Conservation (phyloP, 1,140 invertebrate genomes). For the Zophobas atratus region DNA sequence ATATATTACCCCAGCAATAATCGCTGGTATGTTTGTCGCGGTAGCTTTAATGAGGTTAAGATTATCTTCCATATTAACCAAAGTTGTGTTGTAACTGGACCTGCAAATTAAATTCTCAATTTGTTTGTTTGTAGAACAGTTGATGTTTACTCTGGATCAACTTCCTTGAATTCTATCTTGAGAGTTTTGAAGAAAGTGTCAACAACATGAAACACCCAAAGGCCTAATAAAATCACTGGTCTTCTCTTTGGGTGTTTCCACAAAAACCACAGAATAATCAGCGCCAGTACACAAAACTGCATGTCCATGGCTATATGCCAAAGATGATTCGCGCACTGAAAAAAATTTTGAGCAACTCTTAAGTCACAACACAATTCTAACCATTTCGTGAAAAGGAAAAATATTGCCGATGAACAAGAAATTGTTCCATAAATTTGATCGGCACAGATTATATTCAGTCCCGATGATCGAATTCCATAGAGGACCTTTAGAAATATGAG, state of each 20-base stretch:
- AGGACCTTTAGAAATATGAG: conserved; percentile 57
- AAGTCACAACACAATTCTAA: conserved; percentile 47
- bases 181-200: conserved; percentile 52
- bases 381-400: conserved; percentile 64
- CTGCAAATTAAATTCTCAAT: conserved; percentile 10
- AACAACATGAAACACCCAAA: conserved; percentile 52
- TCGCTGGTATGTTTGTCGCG: conserved; percentile 57
- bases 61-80: conserved; percentile 37
- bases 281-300: conserved; percentile 65
- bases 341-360: too few relatives aligned
- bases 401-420: conserved; percentile 75
- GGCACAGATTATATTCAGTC: conserved; percentile 60
- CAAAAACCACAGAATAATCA: conserved; percentile 60
- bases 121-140: background rate
- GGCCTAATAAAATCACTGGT: conserved; percentile 53
- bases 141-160: conserved; percentile 21
- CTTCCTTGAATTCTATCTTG: conserved; percentile 44
- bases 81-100: conserved; percentile 33
- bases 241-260: conserved; percentile 50
- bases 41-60: conserved; percentile 48
- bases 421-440: conserved; percentile 69
- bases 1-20: conserved; percentile 56
- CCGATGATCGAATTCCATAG: conserved; percentile 61
- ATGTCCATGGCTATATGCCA: conserved; percentile 69
- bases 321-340: conserved; percentile 66